Base-by-base conservation (phyloP, 2,113 vertebrate genomes). In the Lophotis ruficrista region DNA sequence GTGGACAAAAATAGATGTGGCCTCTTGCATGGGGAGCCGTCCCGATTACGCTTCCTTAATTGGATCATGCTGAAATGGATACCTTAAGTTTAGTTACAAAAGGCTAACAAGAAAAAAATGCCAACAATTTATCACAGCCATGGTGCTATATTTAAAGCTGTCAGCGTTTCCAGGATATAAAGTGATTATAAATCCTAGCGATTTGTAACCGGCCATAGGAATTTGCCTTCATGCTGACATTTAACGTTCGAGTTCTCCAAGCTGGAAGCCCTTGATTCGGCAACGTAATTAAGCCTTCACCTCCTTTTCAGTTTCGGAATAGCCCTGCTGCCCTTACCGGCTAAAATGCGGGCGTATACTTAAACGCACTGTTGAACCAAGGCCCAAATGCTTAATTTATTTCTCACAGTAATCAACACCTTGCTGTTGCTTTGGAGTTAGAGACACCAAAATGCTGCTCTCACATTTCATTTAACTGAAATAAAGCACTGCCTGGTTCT, bases 81-180 rank as follows among this genome's bases (percentile, higher is more conserved):
- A 90, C 94, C 89, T 97, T 95, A 94, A 93, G 96, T 96, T 95
- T 92, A 97, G 95, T 93, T 58, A 96, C 94, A 94, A 68, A 97
- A 72, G 70, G 69, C 87, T 94, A 97, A 96, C 68, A 70, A 60
- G 82, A 65, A 54, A 93, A 97, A 94, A 96, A 96, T 92, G 90
- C 89, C 93, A 91, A 83, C 89, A 57, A 96, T 96, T 96, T 82
- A 86, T 96, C 95, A 78, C 61, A 37, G 92, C 86, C 83, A 37
- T 7, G 23, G 69, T 6, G 72, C 90, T 96, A 93, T 95, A 96
- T 96, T 96, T 96, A 92, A 96, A 96, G 90, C 90, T 94, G 94
- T 92, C 95, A 92, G 90, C 31, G 1, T 93, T 95, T 89, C 90
- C 83, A 93, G 95, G 28, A 25, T 78, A 79, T 71, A 76, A 90